These are phyloP conservation scores for Forbesichthys papilliferus DNA, from an alignment of 2,113 vertebrate species.

Conservation along the genomic window DNA sequence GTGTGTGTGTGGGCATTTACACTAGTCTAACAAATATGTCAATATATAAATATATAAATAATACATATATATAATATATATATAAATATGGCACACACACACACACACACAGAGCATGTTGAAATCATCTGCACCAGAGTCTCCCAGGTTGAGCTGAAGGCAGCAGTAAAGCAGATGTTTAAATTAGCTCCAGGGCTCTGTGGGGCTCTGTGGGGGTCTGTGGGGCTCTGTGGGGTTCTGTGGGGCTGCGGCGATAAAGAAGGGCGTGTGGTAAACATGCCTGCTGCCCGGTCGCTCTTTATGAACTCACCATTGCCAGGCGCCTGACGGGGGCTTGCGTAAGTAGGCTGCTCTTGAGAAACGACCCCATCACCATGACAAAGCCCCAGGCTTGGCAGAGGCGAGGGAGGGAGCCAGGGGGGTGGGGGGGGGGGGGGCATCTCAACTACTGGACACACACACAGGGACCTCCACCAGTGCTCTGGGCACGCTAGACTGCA, in stretches of 20 bases:
- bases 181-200: conserved; percentile 32
- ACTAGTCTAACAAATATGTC: background rate
- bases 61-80: no score
- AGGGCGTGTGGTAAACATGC: conserved; percentile 46
- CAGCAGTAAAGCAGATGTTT: conserved; percentile 32
- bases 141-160: background rate
- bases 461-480: conserved; percentile 7
- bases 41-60: no score
- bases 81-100: no score
- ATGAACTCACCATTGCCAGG: conserved; percentile 66
- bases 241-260: conserved; percentile 32
- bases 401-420: conserved; percentile 44
- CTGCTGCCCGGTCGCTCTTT: conserved; percentile 45
- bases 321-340: conserved; percentile 73
- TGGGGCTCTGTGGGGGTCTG: conserved; percentile 1
- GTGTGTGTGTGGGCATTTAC: background rate
- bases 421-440: conserved; percentile 29
- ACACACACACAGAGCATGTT: no score
- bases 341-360: conserved; percentile 70
- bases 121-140: no score
- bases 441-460: conserved; percentile 10
- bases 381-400: conserved; percentile 59
- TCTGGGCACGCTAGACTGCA: conserved; percentile 36
- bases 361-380: conserved; percentile 78
- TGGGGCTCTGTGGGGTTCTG: background rate